A percentile compares a stretch with the other conserved stretches of the same genome.
Conservation (phyloP, 1,140 invertebrate genomes). For the Lordiphosa clarofinis region DNA sequence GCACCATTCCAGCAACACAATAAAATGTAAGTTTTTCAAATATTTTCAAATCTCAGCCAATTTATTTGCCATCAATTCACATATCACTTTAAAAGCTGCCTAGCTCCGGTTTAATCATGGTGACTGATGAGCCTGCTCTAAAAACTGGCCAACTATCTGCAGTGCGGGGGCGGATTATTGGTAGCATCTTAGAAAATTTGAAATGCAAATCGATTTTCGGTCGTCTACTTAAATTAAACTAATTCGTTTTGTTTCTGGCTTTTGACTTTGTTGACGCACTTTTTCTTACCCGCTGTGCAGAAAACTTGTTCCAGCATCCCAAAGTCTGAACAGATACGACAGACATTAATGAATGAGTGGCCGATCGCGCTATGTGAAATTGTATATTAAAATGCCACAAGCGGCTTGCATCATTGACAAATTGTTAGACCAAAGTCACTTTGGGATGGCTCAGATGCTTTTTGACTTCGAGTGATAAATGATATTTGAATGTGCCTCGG, state of each 20-base stretch:
- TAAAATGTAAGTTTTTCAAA: slow-evolving; percentile 54
- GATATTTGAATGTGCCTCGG: slow-evolving; percentile 61
- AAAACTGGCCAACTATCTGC: slow-evolving; percentile 49
- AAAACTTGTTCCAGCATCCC: slow-evolving; percentile 26
- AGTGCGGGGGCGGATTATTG: slow-evolving; percentile 38
- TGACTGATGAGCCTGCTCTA: slow-evolving; percentile 61
- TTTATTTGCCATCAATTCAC: slow-evolving; percentile 53
- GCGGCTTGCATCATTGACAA: slow-evolving; percentile 63
- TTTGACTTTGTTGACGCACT: slow-evolving; percentile 38
- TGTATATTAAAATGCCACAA: slow-evolving; percentile 27
- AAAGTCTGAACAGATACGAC: slow-evolving; percentile 24
- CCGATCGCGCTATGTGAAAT: slow-evolving; percentile 36
- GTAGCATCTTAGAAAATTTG: slow-evolving; percentile 45
- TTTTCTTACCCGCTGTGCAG: slow-evolving; percentile 32
- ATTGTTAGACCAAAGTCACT: slow-evolving; percentile 44
- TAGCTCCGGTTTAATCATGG: slow-evolving; percentile 62
- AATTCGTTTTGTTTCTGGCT: slow-evolving; percentile 41
- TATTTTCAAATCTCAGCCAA: slow-evolving; percentile 29
- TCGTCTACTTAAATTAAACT: slow-evolving; percentile 65
- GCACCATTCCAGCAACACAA: slow-evolving; percentile 10
- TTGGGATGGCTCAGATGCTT: slow-evolving; percentile 3
- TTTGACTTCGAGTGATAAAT: slow-evolving; percentile 51
- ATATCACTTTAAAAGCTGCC: slow-evolving; percentile 19
- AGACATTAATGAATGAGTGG: slow-evolving; percentile 57
- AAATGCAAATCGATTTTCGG: slow-evolving; percentile 64